Base-by-base conservation (phyloP, 2,797 vertebrate genomes). In the Lacerta bilineata region DNA sequence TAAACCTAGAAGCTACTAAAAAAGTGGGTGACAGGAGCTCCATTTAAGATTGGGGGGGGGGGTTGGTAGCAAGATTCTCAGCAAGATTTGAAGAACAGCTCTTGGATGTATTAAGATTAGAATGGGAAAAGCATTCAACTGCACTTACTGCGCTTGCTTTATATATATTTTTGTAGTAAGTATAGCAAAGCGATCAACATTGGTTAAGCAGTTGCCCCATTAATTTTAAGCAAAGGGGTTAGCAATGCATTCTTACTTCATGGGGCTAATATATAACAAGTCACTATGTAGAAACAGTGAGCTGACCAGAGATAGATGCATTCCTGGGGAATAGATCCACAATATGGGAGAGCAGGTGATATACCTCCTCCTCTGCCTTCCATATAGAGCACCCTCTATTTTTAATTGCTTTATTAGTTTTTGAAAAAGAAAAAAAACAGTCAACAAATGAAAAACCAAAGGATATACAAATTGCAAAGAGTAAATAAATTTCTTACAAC, bases 161-260 rank as follows among this genome's bases (percentile, higher is more conserved):
- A 13, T 33, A 20, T 15, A 74, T 43, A 8, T 23, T 3, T 3
- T 39, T 9, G 9, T 41, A 25, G 66, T 8, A 41, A 68, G 13
- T 29, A 50, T 33, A 79, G 46, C 27, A 55, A 36, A 15, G 15
- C 36, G 46, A 64, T 33, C 13, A 61, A 15, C 29, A 29, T 41
- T 74, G 6, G 18, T 78, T 11, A 41, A 41, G 33, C 20, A 88
- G 39, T 84, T 25, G 36, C 25, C 36, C 8, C 8, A 41, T 41
- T 75, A 68, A 55, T 86, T 75, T 82, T 43, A 41, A 84, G 75
- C 27, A 78, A 83, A 88, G 33, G 41, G 59, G 80, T 50, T 85
- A 74, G 39, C 23, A 84, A 74, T 66, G 77, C 33, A 71, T 39
- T 18, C 66, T 46, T 80, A 15, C 43, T 74, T 17, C 46, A 23